Evolutionary conservation across 2,888 invertebrate species (phyloP), one percentile per base, ranked within the genome.

Genomic region (Drosophila helvetica): DNA sequence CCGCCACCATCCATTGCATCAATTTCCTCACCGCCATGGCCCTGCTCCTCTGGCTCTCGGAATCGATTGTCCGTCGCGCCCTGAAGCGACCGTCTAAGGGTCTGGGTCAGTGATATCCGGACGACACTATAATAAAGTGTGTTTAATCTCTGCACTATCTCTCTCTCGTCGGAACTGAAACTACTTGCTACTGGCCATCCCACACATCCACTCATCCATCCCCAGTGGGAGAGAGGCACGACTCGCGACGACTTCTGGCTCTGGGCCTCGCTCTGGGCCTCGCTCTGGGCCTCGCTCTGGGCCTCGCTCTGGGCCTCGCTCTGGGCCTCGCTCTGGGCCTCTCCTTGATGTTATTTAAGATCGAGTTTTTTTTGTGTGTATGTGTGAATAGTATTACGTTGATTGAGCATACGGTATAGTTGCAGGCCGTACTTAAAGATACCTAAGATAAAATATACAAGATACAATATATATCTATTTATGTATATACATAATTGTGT

Each of bases 1-100:
- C 43, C 7, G 76, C 81, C 38, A 86, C 91, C 27, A 91, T 91
- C 0, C 91, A 90, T 45, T 71, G 75, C 55, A 84, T 91, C 22
- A 91, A 91, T 45, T 4, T 53, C 0, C 45, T 91, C n/a, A 90
- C 92, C 3, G 61, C 18, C 0, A 0, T 88, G 30, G 91, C 91
- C 0, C 48, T 91, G 15, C 33, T 85, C 2, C 70, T 90, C 42
- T 91, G 91, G 91, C 18, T 84, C 0, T 3, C 60, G 7, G 91
- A 91, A 57, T 88, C 88, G 1, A 1, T 66, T 18, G 63, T 89
- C n/a, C 82, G 91, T 1, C 82, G 87, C 15, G 15, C 60, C 0
- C 62, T 90, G 46, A 67, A 74, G 5, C 84, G 77, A 7, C 83
- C 83, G 0, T 78, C 83, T 8, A 62, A 54, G 25, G 71, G 75